phyloP scores from a whole-genome alignment of 2,888 invertebrate species.

The Drosophila barbarae region DNA sequence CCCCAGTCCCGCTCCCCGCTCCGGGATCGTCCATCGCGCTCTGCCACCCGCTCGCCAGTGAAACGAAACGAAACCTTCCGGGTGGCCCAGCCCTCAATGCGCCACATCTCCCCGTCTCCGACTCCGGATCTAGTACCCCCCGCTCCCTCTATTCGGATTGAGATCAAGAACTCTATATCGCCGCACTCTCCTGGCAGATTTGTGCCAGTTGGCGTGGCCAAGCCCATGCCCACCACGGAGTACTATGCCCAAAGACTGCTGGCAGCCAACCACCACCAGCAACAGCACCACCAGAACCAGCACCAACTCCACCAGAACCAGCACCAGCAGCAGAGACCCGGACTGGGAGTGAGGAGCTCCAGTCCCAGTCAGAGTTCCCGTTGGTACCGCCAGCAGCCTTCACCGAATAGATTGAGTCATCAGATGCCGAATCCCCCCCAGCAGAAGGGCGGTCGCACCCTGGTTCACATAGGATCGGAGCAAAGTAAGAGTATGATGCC shows the following conservation, averaged over 20 bases:
- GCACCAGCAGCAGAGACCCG: constrained; percentile 2
- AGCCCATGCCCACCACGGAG: constrained; percentile 76
- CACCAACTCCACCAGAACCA: not conserved
- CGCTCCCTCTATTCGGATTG: constrained; percentile 75
- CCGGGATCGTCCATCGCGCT: constrained; percentile 64
- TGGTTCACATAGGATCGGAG: constrained; percentile 76
- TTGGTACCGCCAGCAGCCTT: constrained; percentile 48
- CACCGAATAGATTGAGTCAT: constrained; percentile 26
- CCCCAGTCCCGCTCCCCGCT: constrained; percentile 77
- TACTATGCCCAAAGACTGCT: constrained; percentile 57
- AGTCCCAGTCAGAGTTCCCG: constrained; percentile 16
- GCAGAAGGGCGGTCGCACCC: constrained; percentile 71
- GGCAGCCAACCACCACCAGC: constrained; percentile 46
- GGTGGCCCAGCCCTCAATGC: constrained; percentile 58
- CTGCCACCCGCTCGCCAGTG: constrained; percentile 65
- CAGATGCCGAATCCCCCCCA: constrained; percentile 5
- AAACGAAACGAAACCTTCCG: constrained; percentile 75
- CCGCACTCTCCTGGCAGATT: constrained; percentile 77
- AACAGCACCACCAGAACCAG: not conserved
- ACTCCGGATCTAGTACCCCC: constrained; percentile 23
- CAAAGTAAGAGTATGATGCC: constrained; percentile 26
- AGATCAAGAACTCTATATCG: constrained; percentile 78
- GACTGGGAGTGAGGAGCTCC: constrained; percentile 1
- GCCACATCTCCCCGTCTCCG: constrained; percentile 55
- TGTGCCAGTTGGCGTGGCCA: constrained; percentile 79